A percentile compares a stretch with the other conserved stretches of the same genome.
phyloP scores from a whole-genome alignment of 2,797 vertebrate species.

The Odontamblyopus lacepedii region DNA sequence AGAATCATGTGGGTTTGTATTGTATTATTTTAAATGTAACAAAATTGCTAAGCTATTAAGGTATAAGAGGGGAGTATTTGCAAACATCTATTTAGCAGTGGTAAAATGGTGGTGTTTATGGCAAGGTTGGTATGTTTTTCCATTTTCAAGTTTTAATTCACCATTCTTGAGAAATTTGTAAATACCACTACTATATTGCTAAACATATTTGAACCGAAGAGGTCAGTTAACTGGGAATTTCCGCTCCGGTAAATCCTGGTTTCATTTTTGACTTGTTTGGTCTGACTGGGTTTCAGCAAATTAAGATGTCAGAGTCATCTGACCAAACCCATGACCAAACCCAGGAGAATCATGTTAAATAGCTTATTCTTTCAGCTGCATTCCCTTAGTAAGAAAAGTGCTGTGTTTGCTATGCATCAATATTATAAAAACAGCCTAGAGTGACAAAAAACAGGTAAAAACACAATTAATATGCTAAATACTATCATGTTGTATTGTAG shows the following conservation, averaged over 20 bases:
- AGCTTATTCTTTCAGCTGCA: not conserved
- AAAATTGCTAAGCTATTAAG: not conserved
- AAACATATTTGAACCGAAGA: not conserved
- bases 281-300: not conserved
- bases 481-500: not conserved
- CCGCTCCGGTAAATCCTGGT: not conserved
- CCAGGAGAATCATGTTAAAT: not conserved
- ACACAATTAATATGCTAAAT: not conserved
- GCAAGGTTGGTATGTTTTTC: not conserved
- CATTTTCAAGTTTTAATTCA: conserved; percentile 3
- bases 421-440: not conserved
- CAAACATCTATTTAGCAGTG: not conserved
- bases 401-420: not conserved
- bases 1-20: not conserved
- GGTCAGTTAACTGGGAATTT: conserved; percentile 2
- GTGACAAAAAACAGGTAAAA: not conserved
- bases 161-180: conserved; percentile 3
- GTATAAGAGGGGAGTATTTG: not conserved
- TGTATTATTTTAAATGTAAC: not conserved
- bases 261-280: conserved; percentile 11
- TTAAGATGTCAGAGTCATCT: conserved; percentile 60
- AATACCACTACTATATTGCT: conserved; percentile 10
- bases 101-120: not conserved
- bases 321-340: conserved; percentile 16
- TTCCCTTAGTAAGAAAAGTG: not conserved